A percentile compares a stretch with the other conserved stretches of the same genome.
Evolutionary conservation across 2,113 vertebrate genomes (phyloP).

Genomic region (Dasyurus viverrinus): DNA sequence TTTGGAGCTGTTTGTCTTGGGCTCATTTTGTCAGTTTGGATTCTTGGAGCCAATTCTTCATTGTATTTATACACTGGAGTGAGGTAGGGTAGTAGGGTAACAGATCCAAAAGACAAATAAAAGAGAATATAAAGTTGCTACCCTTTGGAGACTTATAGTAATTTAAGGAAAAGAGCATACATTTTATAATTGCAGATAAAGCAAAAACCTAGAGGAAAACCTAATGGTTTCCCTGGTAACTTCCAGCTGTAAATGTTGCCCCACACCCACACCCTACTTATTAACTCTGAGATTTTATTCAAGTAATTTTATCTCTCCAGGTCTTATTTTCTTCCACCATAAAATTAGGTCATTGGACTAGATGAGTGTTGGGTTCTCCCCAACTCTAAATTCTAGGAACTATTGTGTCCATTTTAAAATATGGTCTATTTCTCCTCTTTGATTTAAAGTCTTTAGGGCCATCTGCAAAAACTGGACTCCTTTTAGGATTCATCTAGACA

Average conservation of each 20-base stretch:
- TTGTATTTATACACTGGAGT: not conserved
- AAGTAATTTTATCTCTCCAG: not conserved
- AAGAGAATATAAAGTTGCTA: not conserved
- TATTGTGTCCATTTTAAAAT: not conserved
- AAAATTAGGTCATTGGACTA: constrained; percentile 27
- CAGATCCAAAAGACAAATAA: not conserved
- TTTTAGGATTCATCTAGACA: constrained; percentile 55
- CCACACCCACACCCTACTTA: not conserved
- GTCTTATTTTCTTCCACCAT: not conserved
- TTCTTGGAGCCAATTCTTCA: not conserved
- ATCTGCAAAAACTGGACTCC: constrained; percentile 38
- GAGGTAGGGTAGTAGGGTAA: not conserved
- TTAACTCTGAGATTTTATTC: not conserved
- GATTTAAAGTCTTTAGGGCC: constrained; percentile 15
- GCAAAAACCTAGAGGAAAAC: not conserved
- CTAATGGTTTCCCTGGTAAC: not conserved
- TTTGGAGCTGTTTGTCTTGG: not conserved
- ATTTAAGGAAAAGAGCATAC: not conserved
- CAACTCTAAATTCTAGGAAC: constrained; percentile 38
- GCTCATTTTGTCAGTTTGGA: not conserved
- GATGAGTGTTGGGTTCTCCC: constrained; percentile 38
- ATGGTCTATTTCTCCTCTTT: constrained; percentile 34
- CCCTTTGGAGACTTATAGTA: not conserved
- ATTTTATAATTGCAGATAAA: not conserved
- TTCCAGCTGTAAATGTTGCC: not conserved